Evolutionary conservation across 2,113 vertebrate genomes (phyloP).

Genomic region (Picathartes gymnocephalus): DNA sequence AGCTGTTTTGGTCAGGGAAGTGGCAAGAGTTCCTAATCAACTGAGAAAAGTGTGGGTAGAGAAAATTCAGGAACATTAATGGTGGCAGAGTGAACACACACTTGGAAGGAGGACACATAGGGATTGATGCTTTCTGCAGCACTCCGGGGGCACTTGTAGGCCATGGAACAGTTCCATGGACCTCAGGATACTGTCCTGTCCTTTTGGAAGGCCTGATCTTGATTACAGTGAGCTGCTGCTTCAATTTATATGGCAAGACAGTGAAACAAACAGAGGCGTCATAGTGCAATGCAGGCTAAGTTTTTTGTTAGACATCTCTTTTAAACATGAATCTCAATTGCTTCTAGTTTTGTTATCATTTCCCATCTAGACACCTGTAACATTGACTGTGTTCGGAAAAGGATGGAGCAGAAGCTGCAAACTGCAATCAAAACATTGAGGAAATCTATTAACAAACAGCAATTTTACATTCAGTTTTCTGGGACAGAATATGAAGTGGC

Average conservation of each 20-base stretch:
- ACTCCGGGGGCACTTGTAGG: accelerated
- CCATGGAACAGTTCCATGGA: background rate
- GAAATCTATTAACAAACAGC: constrained; percentile 93
- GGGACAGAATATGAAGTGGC: constrained; percentile 92
- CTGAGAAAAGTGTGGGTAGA: background rate
- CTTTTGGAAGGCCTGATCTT: background rate
- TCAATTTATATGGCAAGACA: background rate
- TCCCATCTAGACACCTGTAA: constrained; percentile 82
- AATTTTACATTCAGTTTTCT: constrained; percentile 92
- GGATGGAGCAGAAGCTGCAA: constrained; percentile 87
- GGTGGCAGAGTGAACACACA: background rate
- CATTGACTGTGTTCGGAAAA: constrained; percentile 85
- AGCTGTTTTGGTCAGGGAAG: background rate
- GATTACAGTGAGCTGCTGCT: background rate
- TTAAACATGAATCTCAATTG: constrained; percentile 50
- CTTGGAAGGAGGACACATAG: background rate
- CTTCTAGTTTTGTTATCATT: constrained; percentile 42
- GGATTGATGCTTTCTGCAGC: background rate
- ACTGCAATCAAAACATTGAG: constrained; percentile 87
- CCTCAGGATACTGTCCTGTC: background rate
- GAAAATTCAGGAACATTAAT: background rate
- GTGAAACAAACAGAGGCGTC: background rate
- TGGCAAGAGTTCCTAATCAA: background rate
- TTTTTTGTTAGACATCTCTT: constrained; percentile 4
- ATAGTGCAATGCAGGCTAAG: background rate